Percentiles rank a stretch among this genome's conserved stretches.
Conservation (phyloP, 37 sponge, comb jelly and placozoan genomes). For the Geodia barretti region DNA sequence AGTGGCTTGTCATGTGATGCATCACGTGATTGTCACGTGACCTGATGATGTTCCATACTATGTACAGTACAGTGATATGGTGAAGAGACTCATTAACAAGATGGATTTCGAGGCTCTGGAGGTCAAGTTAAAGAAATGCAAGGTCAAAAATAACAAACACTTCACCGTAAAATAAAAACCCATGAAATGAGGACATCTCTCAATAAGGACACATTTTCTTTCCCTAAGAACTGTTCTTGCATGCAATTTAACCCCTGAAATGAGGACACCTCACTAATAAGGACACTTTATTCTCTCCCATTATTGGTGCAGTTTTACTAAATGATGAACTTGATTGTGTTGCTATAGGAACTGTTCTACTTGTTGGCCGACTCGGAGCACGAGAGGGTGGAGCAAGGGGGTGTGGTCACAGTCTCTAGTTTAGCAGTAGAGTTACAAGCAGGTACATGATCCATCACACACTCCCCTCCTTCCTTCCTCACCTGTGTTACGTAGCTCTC, state of each 20-base stretch:
- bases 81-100: constrained; percentile 85
- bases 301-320: too few relatives aligned
- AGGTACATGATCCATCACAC: constrained; percentile 51
- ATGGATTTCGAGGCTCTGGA: constrained; percentile 86
- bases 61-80: constrained; percentile 78
- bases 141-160: constrained; percentile 36
- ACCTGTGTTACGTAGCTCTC: too few relatives aligned
- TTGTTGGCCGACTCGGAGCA: constrained; percentile 70
- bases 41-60: background rate
- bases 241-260: too few relatives aligned
- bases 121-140: constrained; percentile 89
- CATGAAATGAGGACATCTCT: background rate
- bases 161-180: background rate
- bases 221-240: too few relatives aligned
- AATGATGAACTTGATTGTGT: background rate
- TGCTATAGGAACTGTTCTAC: constrained; percentile 83
- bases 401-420: constrained; percentile 77
- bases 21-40: too few relatives aligned
- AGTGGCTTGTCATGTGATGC: too few relatives aligned
- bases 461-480: too few relatives aligned
- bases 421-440: constrained; percentile 89
- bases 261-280: too few relatives aligned
- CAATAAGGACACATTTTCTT: too few relatives aligned
- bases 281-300: background rate
- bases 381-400: constrained; percentile 42